A percentile compares a stretch with the other conserved stretches of the same genome.
These are phyloP conservation scores for Rattus rattus DNA, from an alignment of 2,113 vertebrate species.

Conservation along the genomic window DNA sequence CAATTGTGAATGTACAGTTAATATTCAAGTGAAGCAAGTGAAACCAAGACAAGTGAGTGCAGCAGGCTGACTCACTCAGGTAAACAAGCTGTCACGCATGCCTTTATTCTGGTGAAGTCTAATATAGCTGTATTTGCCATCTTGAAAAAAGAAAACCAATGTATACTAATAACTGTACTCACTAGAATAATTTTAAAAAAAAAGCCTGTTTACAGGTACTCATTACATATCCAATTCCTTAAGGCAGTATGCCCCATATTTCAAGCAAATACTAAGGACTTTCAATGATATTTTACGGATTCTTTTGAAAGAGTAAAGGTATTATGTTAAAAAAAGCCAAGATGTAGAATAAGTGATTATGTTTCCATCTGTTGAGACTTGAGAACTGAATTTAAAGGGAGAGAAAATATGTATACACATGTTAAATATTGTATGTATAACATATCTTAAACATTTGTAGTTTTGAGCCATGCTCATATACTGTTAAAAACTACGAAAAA, in stretches of 20 bases:
- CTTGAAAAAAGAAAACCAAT: not conserved
- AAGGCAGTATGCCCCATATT: not conserved
- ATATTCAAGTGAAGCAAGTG: not conserved
- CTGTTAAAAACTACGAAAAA: slow-evolving; percentile 5
- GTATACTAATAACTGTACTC: not conserved
- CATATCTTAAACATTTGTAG: not conserved
- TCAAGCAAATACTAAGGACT: not conserved
- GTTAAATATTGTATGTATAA: not conserved
- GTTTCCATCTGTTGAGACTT: not conserved
- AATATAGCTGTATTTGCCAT: not conserved
- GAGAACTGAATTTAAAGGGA: not conserved
- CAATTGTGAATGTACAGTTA: not conserved
- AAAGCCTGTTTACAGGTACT: not conserved
- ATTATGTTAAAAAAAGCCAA: not conserved
- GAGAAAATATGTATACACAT: not conserved
- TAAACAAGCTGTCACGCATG: not conserved
- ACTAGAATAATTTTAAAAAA: slow-evolving; percentile 12
- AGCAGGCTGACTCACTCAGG: not conserved
- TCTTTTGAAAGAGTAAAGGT: not conserved
- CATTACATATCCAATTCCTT: not conserved
- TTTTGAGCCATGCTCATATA: not conserved
- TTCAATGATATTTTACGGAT: not conserved
- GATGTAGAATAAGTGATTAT: not conserved
- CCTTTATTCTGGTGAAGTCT: not conserved
- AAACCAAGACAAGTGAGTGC: not conserved